A percentile compares a stretch with the other conserved stretches of the same genome.
Evolutionary conservation across 2,113 vertebrate genomes (phyloP).

Genomic region (Campylomormyrus tamandua): DNA sequence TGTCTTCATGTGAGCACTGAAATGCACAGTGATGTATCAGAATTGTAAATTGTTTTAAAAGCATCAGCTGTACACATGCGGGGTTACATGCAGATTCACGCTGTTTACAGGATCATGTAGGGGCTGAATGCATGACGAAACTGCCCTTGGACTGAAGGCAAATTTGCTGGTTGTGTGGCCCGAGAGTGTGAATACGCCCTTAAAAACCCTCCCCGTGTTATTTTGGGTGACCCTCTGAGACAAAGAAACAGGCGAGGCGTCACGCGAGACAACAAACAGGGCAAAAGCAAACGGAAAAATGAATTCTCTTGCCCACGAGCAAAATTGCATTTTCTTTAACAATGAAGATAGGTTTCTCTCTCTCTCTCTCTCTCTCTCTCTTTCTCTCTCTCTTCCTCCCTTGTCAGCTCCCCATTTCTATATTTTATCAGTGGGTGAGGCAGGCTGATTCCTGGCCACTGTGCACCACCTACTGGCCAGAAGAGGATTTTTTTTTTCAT

Average conservation of each 20-base stretch:
- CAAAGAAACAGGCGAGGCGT: conserved; percentile 35
- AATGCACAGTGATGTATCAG: background rate
- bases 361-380: background rate
- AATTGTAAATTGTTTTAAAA: background rate
- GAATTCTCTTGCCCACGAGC: conserved; percentile 54
- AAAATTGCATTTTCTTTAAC: conserved; percentile 36
- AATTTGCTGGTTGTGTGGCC: background rate
- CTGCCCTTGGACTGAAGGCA: background rate
- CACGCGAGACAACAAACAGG: conserved; percentile 37
- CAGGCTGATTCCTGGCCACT: background rate
- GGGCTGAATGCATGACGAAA: background rate
- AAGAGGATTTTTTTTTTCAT: background rate
- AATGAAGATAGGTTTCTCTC: conserved; percentile 10
- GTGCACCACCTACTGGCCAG: conserved; percentile 10
- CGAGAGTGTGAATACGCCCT: background rate
- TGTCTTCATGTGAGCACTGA: background rate
- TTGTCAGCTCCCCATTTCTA: background rate
- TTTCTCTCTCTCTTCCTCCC: background rate
- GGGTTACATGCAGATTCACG: background rate
- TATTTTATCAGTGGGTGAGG: background rate
- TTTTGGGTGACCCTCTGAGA: conserved; percentile 15
- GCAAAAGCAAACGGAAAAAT: conserved; percentile 23
- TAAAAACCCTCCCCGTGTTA: background rate
- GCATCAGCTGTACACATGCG: background rate
- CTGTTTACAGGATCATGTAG: background rate